These are phyloP conservation scores for Lampropteryx suffumata DNA, from an alignment of 2,888 invertebrate species.

Conservation along the genomic window DNA sequence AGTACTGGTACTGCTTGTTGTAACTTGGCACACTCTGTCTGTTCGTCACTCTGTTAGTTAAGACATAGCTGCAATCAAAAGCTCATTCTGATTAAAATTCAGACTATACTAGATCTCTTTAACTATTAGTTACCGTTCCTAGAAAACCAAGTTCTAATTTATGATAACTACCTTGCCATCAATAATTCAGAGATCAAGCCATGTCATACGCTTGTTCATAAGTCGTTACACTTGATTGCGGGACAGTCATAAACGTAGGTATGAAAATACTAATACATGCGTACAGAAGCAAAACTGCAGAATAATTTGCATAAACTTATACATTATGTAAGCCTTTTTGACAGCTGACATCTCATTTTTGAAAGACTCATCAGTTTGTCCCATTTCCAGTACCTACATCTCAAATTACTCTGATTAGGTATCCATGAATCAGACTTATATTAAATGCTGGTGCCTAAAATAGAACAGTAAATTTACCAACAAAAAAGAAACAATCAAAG, in stretches of 20 bases:
- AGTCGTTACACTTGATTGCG: conserved; percentile 44
- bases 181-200: conserved; percentile 57
- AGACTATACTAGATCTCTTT: neutral
- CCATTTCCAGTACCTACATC: too few species aligned
- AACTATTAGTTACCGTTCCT: conserved; percentile 6
- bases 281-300: conserved; percentile 1
- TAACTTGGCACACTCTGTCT: too few species aligned
- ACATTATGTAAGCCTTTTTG: too few species aligned
- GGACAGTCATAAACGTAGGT: conserved; percentile 7
- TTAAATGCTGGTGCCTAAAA: too few species aligned
- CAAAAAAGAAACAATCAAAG: too few species aligned
- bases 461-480: too few species aligned
- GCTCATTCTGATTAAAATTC: neutral
- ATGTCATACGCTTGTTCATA: conserved; percentile 51
- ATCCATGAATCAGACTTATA: too few species aligned
- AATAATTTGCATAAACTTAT: neutral
- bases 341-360: too few species aligned
- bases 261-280: neutral
- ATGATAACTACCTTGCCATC: conserved; percentile 38
- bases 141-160: conserved; percentile 20
- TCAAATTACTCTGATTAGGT: too few species aligned
- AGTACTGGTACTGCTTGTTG: too few species aligned
- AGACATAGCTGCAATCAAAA: neutral
- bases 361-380: too few species aligned
- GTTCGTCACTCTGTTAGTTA: too few species aligned